Conservation (phyloP, 2,797 vertebrate species). For the Antrozous pallidus region DNA sequence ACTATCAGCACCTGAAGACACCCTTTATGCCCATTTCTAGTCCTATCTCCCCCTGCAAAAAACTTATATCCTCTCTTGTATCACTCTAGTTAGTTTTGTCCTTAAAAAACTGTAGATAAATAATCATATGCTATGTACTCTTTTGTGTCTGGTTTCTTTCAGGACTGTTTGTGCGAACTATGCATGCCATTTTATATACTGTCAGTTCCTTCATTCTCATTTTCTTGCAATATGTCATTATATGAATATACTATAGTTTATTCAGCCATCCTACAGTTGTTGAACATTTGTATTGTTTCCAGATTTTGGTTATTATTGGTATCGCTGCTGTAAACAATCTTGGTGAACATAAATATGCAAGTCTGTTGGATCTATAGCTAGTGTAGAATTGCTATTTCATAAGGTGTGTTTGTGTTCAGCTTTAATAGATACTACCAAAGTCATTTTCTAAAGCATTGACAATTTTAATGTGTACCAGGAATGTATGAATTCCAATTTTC, state of each 20-base stretch:
- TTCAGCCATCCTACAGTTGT: neutral
- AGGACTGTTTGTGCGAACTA: neutral
- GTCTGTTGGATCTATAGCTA: neutral
- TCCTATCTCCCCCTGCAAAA: neutral
- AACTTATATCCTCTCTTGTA: neutral
- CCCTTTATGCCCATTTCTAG: neutral
- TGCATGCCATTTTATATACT: neutral
- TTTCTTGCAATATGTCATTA: neutral
- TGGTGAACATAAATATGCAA: neutral
- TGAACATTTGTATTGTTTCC: neutral
- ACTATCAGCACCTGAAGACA: neutral
- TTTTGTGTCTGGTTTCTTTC: neutral
- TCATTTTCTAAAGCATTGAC: neutral
- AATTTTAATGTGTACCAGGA: neutral
- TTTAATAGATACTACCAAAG: neutral
- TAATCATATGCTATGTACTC: neutral
- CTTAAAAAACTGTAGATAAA: neutral
- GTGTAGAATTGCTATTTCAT: neutral
- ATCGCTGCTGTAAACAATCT: neutral
- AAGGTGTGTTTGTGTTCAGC: neutral
- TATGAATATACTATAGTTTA: neutral
- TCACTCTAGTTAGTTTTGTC: too few species aligned
- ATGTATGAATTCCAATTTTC: neutral
- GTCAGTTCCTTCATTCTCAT: neutral
- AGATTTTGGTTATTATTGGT: neutral